phyloP scores from a whole-genome alignment of 2,888 invertebrate genomes.

The Mamestra brassicae region DNA sequence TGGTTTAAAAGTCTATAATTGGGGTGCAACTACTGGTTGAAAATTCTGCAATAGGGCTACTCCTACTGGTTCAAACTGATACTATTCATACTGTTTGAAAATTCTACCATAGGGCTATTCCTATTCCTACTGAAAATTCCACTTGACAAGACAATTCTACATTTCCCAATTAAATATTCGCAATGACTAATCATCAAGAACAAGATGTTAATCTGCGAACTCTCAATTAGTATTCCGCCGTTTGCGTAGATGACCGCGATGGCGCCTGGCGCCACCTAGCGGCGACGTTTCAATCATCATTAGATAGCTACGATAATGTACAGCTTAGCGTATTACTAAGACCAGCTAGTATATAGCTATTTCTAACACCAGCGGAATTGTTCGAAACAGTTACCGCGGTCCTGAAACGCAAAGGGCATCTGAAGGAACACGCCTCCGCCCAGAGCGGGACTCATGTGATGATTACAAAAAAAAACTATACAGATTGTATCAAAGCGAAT shows the following conservation, averaged over 20 bases:
- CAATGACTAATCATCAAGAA: constrained; percentile 34
- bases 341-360: constrained; percentile 6
- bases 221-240: constrained; percentile 80
- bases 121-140: neutral
- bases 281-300: constrained; percentile 77
- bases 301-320: constrained; percentile 74
- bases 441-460: too few relatives aligned
- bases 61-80: neutral
- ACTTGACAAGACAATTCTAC: neutral
- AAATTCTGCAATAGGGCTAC: neutral
- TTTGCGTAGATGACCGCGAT: constrained; percentile 76
- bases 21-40: neutral
- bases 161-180: neutral
- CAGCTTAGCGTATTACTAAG: constrained; percentile 32
- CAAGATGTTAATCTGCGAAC: constrained; percentile 58
- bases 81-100: neutral
- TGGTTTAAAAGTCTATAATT: too few relatives aligned
- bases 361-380: too few relatives aligned
- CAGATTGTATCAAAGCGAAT: neutral
- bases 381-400: too few relatives aligned
- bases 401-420: too few relatives aligned
- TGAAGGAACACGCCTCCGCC: too few relatives aligned
- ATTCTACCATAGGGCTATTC: neutral
- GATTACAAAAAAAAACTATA: neutral
- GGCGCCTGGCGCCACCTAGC: constrained; percentile 77